Evolutionary conservation across 2,888 invertebrate species (phyloP), one percentile per base, ranked within the genome.

Genomic region (Drosophila kokeensis): DNA sequence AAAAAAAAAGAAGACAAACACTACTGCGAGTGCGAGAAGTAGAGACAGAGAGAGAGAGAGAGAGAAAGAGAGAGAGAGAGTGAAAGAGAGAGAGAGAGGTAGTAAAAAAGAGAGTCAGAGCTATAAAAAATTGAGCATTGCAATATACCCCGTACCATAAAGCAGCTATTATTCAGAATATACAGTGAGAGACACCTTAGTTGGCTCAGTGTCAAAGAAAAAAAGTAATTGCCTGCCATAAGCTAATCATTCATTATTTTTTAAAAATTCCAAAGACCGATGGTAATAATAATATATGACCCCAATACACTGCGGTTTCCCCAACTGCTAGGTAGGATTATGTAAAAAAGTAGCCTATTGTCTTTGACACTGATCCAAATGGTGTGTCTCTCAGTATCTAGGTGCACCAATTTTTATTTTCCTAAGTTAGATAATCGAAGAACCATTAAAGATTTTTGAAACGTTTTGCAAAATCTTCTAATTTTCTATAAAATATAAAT

Each of bases 1-100:
- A 0, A 69, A 57, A 61, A 74, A 58, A 63, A 40, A 29, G 34
- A 65, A 63, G 32, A 45, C 59, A 79, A 75, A 62, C 67, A 59
- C 45, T 45, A 30, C 52, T 10, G n/a, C n/a, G n/a, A 48, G 61
- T 49, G 67, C 55, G 38, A 49, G 30, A 18, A 34, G 38, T 29
- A 49, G 24, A 36, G 4, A 24, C 5, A 54, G 38, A 50, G 13
- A 40, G 40, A 24, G 13, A 27, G 40, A 48, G 15, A 54, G 29
- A 6, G 6, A 30, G 13, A 49, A 2, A 29, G 10, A n/a, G 24
- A 32, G 1, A 29, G 10, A 10, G 10, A 36, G 32, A 50, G 24
- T 30, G 24, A 49, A 32, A 32, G 27, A 34, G 2, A 21, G 4
- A 34, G 0, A 27, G 4, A 15, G 29, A 32, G 21, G n/a, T n/a